Percentiles rank a stretch among this genome's conserved stretches.
These are phyloP conservation scores for Rousettus madagascariensis DNA, from an alignment of 2,797 vertebrate species.

Conservation along the genomic window DNA sequence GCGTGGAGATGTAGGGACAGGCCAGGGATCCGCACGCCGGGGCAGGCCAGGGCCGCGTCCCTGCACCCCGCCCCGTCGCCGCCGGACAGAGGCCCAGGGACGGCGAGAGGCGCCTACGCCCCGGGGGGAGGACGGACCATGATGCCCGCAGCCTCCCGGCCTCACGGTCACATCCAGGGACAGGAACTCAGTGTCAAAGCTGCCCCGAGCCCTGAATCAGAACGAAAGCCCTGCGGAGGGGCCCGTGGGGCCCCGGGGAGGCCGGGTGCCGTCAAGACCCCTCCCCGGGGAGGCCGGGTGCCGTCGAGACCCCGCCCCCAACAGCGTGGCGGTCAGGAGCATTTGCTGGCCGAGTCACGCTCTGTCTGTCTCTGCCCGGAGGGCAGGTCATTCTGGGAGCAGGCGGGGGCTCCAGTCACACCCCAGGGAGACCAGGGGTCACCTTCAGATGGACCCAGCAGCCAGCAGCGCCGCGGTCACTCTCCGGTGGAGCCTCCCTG, in stretches of 20 bases:
- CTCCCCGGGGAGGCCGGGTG: neutral
- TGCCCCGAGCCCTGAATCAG: rapidly evolving
- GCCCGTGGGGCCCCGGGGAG: neutral
- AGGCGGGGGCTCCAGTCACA: neutral
- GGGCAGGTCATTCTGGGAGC: neutral
- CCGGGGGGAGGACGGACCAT: neutral
- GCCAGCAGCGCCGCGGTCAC: rapidly evolving
- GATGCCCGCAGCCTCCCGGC: neutral
- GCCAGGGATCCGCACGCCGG: conserved; percentile 40
- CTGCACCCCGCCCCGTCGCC: neutral
- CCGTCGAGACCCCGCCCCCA: neutral
- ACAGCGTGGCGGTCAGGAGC: neutral
- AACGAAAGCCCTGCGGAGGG: rapidly evolving
- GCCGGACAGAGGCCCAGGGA: neutral
- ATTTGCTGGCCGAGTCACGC: neutral
- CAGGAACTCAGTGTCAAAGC: neutral
- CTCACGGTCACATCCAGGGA: neutral
- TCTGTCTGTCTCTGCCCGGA: neutral
- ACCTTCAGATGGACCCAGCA: rapidly evolving
- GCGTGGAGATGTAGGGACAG: conserved; percentile 5
- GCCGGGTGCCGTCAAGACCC: neutral
- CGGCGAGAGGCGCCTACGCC: rapidly evolving
- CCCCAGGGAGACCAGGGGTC: rapidly evolving
- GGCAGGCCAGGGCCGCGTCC: neutral
- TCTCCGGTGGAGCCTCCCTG: neutral